A percentile compares a stretch with the other conserved stretches of the same genome.
Conservation (phyloP, 2,113 vertebrate species). For the Campylomormyrus numenius region DNA sequence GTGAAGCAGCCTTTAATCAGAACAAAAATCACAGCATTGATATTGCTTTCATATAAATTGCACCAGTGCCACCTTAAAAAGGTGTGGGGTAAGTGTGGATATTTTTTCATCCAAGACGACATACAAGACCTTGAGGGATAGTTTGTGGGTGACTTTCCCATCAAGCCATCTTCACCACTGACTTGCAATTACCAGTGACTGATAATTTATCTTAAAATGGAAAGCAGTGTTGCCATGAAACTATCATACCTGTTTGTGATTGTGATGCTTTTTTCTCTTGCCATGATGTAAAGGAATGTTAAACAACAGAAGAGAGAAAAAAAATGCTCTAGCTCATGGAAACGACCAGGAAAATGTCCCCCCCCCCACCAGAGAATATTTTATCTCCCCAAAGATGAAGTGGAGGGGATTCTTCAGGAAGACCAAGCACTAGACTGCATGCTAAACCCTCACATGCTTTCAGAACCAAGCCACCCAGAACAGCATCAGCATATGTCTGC, state of each 20-base stretch:
- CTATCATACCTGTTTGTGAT: background rate
- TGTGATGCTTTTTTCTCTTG: background rate
- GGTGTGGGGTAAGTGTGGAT: background rate
- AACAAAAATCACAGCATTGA: background rate
- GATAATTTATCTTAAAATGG: background rate
- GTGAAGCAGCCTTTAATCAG: background rate
- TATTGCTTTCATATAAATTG: background rate
- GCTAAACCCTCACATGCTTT: background rate
- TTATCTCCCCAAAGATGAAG: background rate
- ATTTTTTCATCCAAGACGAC: background rate
- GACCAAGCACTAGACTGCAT: background rate
- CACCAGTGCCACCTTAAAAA: background rate
- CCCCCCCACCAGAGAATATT: background rate
- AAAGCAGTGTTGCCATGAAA: background rate
- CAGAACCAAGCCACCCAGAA: background rate
- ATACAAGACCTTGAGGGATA: background rate
- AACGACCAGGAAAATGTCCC: background rate
- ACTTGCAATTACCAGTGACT: background rate
- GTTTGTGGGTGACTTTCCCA: background rate
- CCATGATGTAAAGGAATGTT: background rate
- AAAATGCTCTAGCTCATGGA: background rate
- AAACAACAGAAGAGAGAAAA: background rate
- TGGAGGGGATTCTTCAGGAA: background rate
- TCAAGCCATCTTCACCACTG: background rate
- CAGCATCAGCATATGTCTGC: conserved; percentile 54